A percentile compares a stretch with the other conserved stretches of the same genome.
phyloP scores from a whole-genome alignment of 2,888 invertebrate genomes.

The Apodemia hepburni region DNA sequence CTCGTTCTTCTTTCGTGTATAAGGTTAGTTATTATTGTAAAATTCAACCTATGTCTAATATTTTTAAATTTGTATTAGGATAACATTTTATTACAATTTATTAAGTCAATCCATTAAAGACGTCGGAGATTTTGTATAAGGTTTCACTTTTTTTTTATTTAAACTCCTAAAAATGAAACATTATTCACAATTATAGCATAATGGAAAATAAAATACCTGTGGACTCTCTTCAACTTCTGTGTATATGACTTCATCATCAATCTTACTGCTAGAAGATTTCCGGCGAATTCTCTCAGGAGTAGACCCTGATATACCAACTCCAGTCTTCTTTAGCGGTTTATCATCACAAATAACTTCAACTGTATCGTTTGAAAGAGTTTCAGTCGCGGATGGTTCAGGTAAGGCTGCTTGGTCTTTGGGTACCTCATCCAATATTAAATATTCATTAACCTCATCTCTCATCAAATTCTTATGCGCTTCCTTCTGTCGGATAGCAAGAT shows the following conservation, averaged over 20 bases:
- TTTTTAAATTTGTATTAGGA: too few relatives aligned
- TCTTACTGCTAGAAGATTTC: slow-evolving; percentile 24
- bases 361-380: slow-evolving; percentile 29
- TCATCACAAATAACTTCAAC: slow-evolving; percentile 19
- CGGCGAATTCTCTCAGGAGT: slow-evolving; percentile 28
- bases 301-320: slow-evolving; percentile 27
- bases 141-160: neutral
- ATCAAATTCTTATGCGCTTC: slow-evolving; percentile 38
- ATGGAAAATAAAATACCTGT: slow-evolving; percentile 47
- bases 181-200: neutral
- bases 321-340: slow-evolving; percentile 25
- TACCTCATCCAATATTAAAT: slow-evolving; percentile 55
- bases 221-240: slow-evolving; percentile 59
- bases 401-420: slow-evolving; percentile 52
- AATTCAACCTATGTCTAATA: too few relatives aligned
- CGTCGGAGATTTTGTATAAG: neutral
- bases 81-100: too few relatives aligned
- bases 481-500: slow-evolving; percentile 37
- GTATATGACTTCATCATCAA: slow-evolving; percentile 57
- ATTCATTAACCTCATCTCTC: slow-evolving; percentile 48
- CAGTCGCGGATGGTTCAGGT: slow-evolving; percentile 58
- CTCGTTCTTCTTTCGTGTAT: too few relatives aligned
- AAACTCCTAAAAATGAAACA: neutral
- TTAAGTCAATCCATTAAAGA: neutral
- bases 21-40: too few relatives aligned